A percentile compares a stretch with the other conserved stretches of the same genome.
phyloP scores from a whole-genome alignment of 1,140 invertebrate genomes.

The Zaprionus inermis region DNA sequence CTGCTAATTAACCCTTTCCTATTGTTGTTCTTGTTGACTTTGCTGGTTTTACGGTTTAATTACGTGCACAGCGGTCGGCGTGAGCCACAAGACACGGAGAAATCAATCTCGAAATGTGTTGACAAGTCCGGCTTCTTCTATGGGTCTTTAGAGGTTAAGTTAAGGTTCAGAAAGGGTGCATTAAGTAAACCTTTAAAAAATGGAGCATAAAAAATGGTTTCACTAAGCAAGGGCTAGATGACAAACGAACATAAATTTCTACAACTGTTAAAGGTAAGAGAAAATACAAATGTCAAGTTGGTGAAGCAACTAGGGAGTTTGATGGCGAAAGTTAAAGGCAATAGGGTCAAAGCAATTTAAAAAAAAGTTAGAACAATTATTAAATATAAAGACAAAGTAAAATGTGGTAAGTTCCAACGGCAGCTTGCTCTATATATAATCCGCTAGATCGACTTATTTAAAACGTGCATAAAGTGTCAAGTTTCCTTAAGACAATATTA shows the following conservation, averaged over 20 bases:
- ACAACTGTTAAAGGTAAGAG: slow-evolving; percentile 46
- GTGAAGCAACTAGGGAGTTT: slow-evolving; percentile 2
- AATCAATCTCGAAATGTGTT: slow-evolving; percentile 79
- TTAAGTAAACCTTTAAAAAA: slow-evolving; percentile 73
- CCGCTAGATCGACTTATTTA: too few species aligned
- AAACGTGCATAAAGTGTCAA: too few species aligned
- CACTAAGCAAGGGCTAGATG: slow-evolving; percentile 58
- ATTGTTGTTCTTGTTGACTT: slow-evolving; percentile 33
- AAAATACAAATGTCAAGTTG: slow-evolving; percentile 32
- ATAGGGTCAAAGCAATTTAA: neutral
- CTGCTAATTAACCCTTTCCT: slow-evolving; percentile 74
- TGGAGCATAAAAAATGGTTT: slow-evolving; percentile 81
- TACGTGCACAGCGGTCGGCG: slow-evolving; percentile 46
- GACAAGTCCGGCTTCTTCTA: slow-evolving; percentile 54
- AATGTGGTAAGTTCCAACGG: too few species aligned
- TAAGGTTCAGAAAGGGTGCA: slow-evolving; percentile 45
- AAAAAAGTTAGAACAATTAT: too few species aligned
- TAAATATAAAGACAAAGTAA: too few species aligned
- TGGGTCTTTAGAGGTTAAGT: slow-evolving; percentile 43
- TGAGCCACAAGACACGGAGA: slow-evolving; percentile 62
- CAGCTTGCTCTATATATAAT: too few species aligned
- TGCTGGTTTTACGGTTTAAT: slow-evolving; percentile 72
- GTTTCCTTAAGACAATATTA: too few species aligned
- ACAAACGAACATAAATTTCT: slow-evolving; percentile 11
- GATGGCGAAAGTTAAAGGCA: slow-evolving; percentile 49